Evolutionary conservation across 2,797 vertebrate species (phyloP).

Genomic region (Gallinago nigripennis): DNA sequence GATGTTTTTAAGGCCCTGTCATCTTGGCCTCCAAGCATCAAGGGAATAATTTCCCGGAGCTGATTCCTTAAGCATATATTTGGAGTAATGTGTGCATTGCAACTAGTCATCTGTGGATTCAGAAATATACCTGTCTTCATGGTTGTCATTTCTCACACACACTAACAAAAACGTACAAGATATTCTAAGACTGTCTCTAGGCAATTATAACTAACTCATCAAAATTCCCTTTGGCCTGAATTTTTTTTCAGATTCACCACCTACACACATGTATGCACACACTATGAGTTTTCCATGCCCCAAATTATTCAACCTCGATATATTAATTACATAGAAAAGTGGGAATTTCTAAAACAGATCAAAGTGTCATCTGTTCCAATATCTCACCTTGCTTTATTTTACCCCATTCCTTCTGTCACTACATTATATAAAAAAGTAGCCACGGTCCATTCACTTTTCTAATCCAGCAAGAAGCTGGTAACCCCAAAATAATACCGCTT

Average conservation of each 20-base stretch:
- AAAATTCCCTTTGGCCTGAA: not conserved
- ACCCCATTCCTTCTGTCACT: not conserved
- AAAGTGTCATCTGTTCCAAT: not conserved
- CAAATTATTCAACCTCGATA: not conserved
- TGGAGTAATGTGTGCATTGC: not conserved
- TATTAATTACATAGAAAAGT: not conserved
- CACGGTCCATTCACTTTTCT: not conserved
- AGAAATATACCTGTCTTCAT: not conserved
- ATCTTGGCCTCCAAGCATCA: not conserved
- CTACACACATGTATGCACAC: not conserved
- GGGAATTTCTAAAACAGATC: not conserved
- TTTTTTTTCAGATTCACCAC: not conserved
- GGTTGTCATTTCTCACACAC: not conserved
- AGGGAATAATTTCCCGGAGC: not conserved
- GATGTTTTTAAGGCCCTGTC: not conserved
- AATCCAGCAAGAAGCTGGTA: not conserved
- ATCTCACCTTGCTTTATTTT: not conserved
- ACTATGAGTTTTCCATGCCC: not conserved
- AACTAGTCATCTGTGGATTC: not conserved
- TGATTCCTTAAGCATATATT: not conserved
- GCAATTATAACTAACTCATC: not conserved
- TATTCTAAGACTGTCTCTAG: not conserved
- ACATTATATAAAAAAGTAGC: not conserved
- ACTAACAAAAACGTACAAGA: not conserved
- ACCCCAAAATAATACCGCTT: not conserved